Evolutionary conservation across 2,113 vertebrate genomes (phyloP).

Genomic region (Chinchilla lanigera): DNA sequence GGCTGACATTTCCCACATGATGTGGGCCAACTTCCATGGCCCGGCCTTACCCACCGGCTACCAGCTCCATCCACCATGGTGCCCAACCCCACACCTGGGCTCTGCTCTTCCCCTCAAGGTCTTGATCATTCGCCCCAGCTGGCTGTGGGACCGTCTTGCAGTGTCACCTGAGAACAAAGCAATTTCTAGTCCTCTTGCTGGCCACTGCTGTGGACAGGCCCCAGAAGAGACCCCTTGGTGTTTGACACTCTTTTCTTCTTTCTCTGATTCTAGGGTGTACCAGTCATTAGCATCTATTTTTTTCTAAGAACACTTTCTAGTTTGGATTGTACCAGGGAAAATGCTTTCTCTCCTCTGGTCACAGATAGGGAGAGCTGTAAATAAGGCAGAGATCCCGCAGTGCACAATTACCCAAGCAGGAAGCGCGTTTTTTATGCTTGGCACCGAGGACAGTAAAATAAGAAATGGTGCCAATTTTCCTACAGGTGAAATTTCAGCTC

Average conservation of each 20-base stretch:
- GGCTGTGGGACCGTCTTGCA: background rate
- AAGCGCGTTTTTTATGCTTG: slow-evolving; percentile 59
- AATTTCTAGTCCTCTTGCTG: rapidly evolving
- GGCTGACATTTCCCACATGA: background rate
- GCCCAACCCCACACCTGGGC: background rate
- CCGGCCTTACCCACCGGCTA: rapidly evolving
- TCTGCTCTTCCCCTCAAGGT: background rate
- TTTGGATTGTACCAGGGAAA: slow-evolving; percentile 42
- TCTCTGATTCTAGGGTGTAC: background rate
- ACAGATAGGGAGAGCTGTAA: slow-evolving; percentile 70
- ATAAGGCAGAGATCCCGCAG: slow-evolving; percentile 67
- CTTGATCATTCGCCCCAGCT: background rate
- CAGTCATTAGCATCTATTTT: background rate
- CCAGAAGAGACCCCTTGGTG: background rate
- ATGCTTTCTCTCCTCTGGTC: slow-evolving; percentile 19
- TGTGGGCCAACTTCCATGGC: rapidly evolving
- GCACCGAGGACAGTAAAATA: slow-evolving; percentile 61
- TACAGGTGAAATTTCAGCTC: slow-evolving; percentile 68
- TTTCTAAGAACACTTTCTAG: slow-evolving; percentile 2
- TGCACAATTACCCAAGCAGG: slow-evolving; percentile 72
- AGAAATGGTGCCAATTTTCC: slow-evolving; percentile 73
- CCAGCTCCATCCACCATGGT: rapidly evolving
- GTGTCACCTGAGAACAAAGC: background rate
- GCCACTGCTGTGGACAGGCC: rapidly evolving
- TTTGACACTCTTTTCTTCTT: background rate